Evolutionary conservation across 2,888 invertebrate species (phyloP).

Genomic region (Nymphalis c-album): DNA sequence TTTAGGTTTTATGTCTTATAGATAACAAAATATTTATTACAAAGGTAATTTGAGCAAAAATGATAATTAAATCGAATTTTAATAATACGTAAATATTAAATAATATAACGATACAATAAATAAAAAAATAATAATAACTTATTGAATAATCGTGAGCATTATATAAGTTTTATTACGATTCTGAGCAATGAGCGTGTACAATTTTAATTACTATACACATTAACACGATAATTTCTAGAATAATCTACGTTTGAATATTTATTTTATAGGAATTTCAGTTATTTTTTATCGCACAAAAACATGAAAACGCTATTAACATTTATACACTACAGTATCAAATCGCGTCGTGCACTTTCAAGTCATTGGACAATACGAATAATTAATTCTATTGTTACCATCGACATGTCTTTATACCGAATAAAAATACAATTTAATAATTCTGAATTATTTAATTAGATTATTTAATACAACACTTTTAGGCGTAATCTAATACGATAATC

Average conservation of each 20-base stretch:
- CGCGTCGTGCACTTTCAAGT: constrained; percentile 63
- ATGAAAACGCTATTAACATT: background rate
- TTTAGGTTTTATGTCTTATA: background rate
- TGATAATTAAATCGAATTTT: no score
- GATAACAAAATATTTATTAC: background rate
- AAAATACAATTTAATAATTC: background rate
- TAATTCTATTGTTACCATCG: background rate
- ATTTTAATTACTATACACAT: background rate
- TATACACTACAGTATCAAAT: constrained; percentile 71
- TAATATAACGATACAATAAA: background rate
- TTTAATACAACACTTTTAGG: no score
- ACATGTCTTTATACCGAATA: background rate
- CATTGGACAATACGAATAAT: constrained; percentile 25
- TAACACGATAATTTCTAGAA: background rate
- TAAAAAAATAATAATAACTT: background rate
- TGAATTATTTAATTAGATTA: background rate
- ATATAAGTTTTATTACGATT: background rate
- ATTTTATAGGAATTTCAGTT: background rate
- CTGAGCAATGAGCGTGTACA: background rate
- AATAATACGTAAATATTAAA: no score
- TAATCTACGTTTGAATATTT: background rate
- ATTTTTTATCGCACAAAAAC: constrained; percentile 5
- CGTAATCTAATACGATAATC: no score
- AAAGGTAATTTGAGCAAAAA: constrained; percentile 9
- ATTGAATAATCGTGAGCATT: constrained; percentile 8